Evolutionary conservation across 1,140 invertebrate genomes (phyloP).

Genomic region (Lycorma delicatula): DNA sequence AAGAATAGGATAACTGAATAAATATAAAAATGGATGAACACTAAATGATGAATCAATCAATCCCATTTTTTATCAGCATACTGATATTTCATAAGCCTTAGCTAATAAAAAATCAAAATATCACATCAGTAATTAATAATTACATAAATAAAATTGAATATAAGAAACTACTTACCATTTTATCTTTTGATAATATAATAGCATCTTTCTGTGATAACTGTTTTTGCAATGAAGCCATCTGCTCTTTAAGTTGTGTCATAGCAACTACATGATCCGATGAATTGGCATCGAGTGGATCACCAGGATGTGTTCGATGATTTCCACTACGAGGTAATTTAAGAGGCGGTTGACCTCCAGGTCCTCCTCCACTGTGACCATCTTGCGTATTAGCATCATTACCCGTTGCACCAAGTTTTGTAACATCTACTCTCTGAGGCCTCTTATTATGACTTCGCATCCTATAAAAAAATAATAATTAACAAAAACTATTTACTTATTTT

Average conservation of each 20-base stretch:
- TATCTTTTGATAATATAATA: slow-evolving; percentile 81
- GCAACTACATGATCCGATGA: slow-evolving; percentile 90
- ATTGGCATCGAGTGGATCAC: slow-evolving; percentile 59
- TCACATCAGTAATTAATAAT: background rate
- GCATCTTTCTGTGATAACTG: slow-evolving; percentile 77
- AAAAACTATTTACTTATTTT: background rate
- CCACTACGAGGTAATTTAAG: slow-evolving; percentile 39
- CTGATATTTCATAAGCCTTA: background rate
- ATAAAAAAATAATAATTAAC: slow-evolving; percentile 3
- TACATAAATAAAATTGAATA: slow-evolving; percentile 2
- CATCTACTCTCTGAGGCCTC: slow-evolving; percentile 48
- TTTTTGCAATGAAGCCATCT: slow-evolving; percentile 87
- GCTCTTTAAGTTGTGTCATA: slow-evolving; percentile 88
- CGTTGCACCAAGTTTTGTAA: slow-evolving; percentile 14
- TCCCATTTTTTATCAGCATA: background rate
- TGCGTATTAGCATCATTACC: background rate
- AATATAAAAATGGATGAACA: background rate
- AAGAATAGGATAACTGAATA: background rate
- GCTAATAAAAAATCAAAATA: slow-evolving; percentile 1
- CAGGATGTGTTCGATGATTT: slow-evolving; percentile 21
- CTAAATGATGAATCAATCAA: background rate
- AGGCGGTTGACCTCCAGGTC: slow-evolving; percentile 23
- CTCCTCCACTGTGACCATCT: background rate
- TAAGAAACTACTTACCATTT: slow-evolving; percentile 54
- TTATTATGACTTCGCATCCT: slow-evolving; percentile 25